Evolutionary conservation across 2,888 invertebrate genomes (phyloP), one percentile per base, ranked within the genome.

Genomic region (Agapostemon virescens): DNA sequence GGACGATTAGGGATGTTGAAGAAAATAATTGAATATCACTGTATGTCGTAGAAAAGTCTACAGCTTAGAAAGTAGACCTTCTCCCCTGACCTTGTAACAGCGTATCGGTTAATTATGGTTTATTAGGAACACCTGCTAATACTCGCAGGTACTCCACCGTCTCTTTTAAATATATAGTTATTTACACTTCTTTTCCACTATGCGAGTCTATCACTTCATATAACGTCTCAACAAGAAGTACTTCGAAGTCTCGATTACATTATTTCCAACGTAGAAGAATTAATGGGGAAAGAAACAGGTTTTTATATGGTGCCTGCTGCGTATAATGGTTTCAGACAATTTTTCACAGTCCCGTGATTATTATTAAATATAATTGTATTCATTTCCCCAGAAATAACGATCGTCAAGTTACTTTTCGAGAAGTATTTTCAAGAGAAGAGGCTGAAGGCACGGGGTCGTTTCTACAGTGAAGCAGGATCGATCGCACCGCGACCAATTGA

Each of bases 401-500:
- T n/a, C 49, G 49, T 3, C n/a, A 9, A 11, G 49, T n/a, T 3
- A 49, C n/a, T n/a, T 49, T 49, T 2, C 49, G n/a, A 49, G n/a
- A 49, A 2, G n/a, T 49, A 49, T n/a, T 49, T 11, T 11, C n/a
- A n/a, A 42, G 61, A 76, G 67, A 72, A 82, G 70, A 74, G 61
- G n/a, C 38, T 20, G 11, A 11, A 45, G 20, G 11, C 13, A 20
- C 69, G 69, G 49, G 66, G 68, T 61, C 45, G 45, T 74, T 69
- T 33, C 67, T 42, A 61, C 30, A 40, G 55, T 15, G 9, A 33
- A 6, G 40, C 55, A 11, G 49, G 49, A 76, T 84, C 80, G 78
- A 83, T 79, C 69, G 81, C 42, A 73, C 26, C 67, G 38, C 40
- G 69, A 61, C 23, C 69, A 69, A 64, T 49, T 42, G 61, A 79